Percentiles rank a stretch among this genome's conserved stretches.
Evolutionary conservation across 2,888 invertebrate genomes (phyloP).

Genomic region (Aphelenchoides bicaudatus): DNA sequence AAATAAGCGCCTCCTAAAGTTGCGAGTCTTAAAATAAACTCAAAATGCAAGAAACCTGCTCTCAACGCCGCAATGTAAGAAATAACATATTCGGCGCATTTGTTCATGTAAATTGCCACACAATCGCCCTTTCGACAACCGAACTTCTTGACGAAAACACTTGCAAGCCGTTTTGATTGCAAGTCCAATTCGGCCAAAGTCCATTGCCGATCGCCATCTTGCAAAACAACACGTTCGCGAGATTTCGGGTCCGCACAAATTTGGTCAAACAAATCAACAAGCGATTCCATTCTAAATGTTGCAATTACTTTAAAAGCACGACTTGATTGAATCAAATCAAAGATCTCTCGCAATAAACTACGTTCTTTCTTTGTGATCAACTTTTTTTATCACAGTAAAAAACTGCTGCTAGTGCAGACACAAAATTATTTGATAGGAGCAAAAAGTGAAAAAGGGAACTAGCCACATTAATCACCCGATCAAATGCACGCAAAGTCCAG

Average conservation of each 20-base stretch:
- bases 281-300: conserved; percentile 19
- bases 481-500: no score
- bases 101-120: conserved; percentile 62
- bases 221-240: conserved; percentile 31
- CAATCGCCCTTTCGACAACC: conserved; percentile 59
- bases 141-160: conserved; percentile 42
- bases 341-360: no score
- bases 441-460: no score
- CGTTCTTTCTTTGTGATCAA: no score
- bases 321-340: no score
- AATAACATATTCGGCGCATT: conserved; percentile 56
- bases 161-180: conserved; percentile 58
- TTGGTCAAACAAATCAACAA: conserved; percentile 29
- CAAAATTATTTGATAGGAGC: no score
- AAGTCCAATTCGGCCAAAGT: conserved; percentile 37
- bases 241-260: conserved; percentile 10
- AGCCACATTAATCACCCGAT: no score
- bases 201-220: conserved; percentile 31
- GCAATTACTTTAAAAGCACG: background rate
- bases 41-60: conserved; percentile 61
- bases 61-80: conserved; percentile 62
- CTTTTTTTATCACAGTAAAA: no score
- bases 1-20: conserved; percentile 62
- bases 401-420: no score
- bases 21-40: background rate